phyloP scores from a whole-genome alignment of 2,113 vertebrate genomes.

The Sialia sialis region DNA sequence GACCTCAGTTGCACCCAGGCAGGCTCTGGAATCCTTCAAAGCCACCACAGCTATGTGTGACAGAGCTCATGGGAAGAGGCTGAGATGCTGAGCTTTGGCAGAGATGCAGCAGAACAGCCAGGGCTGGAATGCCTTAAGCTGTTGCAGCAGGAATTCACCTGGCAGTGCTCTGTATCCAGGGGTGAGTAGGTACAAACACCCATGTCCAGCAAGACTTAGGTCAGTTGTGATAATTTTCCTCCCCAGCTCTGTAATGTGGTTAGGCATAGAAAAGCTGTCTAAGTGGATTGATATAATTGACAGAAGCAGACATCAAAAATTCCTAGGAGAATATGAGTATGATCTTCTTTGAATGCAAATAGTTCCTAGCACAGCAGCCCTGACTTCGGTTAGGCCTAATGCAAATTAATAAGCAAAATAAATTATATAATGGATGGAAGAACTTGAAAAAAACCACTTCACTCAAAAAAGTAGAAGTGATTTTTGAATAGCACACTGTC shows the following conservation, averaged over 20 bases:
- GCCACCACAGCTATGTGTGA: not conserved
- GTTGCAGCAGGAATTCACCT: not conserved
- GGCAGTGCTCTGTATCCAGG: not conserved
- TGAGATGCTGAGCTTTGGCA: not conserved
- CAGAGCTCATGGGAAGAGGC: not conserved
- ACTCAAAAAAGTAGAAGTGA: not conserved
- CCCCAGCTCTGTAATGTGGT: not conserved
- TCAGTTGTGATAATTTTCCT: not conserved
- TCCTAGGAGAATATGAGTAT: not conserved
- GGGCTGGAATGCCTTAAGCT: not conserved
- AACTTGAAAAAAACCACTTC: slow-evolving; percentile 1
- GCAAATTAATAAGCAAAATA: not conserved
- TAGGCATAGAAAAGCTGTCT: not conserved
- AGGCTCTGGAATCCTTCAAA: not conserved
- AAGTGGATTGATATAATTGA: slow-evolving; percentile 2
- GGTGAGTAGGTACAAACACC: not conserved
- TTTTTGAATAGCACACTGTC: not conserved
- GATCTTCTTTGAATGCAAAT: not conserved
- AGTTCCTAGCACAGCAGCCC: not conserved
- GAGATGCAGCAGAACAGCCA: not conserved
- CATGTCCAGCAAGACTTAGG: not conserved
- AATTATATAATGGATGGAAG: not conserved
- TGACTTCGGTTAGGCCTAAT: not conserved
- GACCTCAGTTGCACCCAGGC: not conserved
- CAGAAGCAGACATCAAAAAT: slow-evolving; percentile 6